Conservation (phyloP, 2,888 invertebrate species). For the Chelonus formosanus region DNA sequence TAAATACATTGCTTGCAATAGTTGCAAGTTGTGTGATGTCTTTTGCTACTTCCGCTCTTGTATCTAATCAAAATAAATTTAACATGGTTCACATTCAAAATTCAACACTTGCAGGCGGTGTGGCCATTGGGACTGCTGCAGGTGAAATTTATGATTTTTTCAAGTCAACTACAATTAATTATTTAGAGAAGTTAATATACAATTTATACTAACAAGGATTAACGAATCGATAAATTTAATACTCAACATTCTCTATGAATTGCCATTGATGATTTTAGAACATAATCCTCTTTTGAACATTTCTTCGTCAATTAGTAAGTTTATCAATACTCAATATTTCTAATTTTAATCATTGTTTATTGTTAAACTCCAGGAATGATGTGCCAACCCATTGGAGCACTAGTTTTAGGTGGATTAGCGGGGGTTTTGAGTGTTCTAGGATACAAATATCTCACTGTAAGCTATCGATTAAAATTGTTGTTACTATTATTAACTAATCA, state of each 20-base stretch:
- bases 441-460: slow-evolving; percentile 79
- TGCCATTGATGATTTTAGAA: no score
- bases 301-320: no score
- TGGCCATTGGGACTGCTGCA: slow-evolving; percentile 86
- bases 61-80: slow-evolving; percentile 78
- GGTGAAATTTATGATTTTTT: slow-evolving; percentile 44
- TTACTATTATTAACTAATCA: background rate
- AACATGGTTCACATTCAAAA: slow-evolving; percentile 96
- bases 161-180: no score
- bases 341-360: slow-evolving; percentile 14
- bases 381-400: slow-evolving; percentile 83
- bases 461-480: slow-evolving; percentile 44
- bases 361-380: slow-evolving; percentile 67
- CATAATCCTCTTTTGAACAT: no score
- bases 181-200: no score
- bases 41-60: slow-evolving; percentile 82
- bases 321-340: background rate
- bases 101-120: slow-evolving; percentile 92
- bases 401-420: slow-evolving; percentile 81
- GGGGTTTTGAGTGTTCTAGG: slow-evolving; percentile 84
- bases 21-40: slow-evolving; percentile 83
- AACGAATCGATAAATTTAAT: no score
- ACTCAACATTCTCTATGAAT: no score
- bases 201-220: no score
- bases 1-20: slow-evolving; percentile 93